Base-by-base conservation (phyloP, 2,888 invertebrate genomes). In the Synanthedon formicaeformis region DNA sequence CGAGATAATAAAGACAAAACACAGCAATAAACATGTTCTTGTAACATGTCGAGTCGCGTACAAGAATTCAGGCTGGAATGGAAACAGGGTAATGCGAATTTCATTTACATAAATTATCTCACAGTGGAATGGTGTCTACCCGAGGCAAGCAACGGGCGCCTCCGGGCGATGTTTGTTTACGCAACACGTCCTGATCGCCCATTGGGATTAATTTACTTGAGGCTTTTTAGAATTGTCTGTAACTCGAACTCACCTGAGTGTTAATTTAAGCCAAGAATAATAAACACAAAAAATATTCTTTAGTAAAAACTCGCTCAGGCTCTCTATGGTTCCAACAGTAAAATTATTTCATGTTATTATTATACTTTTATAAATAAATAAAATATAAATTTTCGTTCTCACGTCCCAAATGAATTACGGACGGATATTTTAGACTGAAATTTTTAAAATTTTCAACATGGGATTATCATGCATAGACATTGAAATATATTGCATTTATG, bases 61-160 rank as follows among this genome's bases (percentile, higher is more conserved):
- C 69, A 34, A 34, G 49, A 12, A 49, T 49, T 67, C 67, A 64
- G 60, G 70, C 67, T 71, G 71, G 73, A 73, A 78, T 75, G 75
- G 73, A 78, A 76, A 76, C 75, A 69, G 72, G 73, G 73, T 80
- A 81, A 82, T 81, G 81, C 73, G 80, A 78, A 84, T 84, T 77
- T 79, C 80, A 81, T 86, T 84, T 81, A 73, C 82, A 85, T 84
- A 83, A 83, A 85, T 85, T 81, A 85, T 83, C 70, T 71, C 67
- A 63, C 67, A 65, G 67, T 63, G 69, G 73, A 78, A 75, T 71
- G 67, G 66, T 73, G 74, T 75, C 71, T 77, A 71, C 72, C 62
- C 59, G 64, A 62, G 59, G 65, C 59, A 61, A 61, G 67, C 64
- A 66, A 65, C 60, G 64, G 63, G 60, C 60, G 61, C 66, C 69